Evolutionary conservation across 2,797 vertebrate genomes (phyloP), one percentile per base, ranked within the genome.

Genomic region (Holocentrus rufus): DNA sequence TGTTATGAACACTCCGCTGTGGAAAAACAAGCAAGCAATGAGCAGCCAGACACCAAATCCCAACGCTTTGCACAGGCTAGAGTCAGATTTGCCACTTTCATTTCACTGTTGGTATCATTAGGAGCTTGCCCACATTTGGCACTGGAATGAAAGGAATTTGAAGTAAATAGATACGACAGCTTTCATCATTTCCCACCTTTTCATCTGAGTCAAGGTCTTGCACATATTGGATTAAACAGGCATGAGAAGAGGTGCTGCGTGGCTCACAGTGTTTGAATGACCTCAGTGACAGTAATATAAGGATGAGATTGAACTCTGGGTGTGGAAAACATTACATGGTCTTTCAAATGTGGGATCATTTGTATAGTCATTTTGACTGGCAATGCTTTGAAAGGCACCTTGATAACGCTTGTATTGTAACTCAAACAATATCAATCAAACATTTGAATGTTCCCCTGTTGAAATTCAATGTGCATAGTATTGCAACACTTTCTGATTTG

Each of bases 141-240:
- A 55, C 71, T 72, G 74, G 83, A 88, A 89, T 90, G 85, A 90
- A 94, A 91, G 74, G 84, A 85, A 86, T 88, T 84, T 79, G 83
- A 86, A 85, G 82, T 85, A 85, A 86, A 83, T 62, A 83, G 87
- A 90, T 80, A 54, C 78, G 85, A 87, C 78, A 84, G 84, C 87
- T 90, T 92, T 85, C 85, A 90, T 90, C 78, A 84, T 88, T 87
- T 81, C 71, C 82, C 85, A 80, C 82, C 86, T 90, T 91, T 91
- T 90, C 81, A 90, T 92, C 83, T 84, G 73, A 84, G 79, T 82
- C 69, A 36, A 79, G 79, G 81, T 79, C 78, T 68, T 76, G 83
- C 80, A 77, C 80, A 80, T 68, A 81, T 75, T 79, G 82, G 81
- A 85, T 89, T 80, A 85, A 89, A 85, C 66, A 74, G 82, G 64